These are phyloP conservation scores for Tachina fera DNA, from an alignment of 2,888 invertebrate genomes.

Conservation along the genomic window DNA sequence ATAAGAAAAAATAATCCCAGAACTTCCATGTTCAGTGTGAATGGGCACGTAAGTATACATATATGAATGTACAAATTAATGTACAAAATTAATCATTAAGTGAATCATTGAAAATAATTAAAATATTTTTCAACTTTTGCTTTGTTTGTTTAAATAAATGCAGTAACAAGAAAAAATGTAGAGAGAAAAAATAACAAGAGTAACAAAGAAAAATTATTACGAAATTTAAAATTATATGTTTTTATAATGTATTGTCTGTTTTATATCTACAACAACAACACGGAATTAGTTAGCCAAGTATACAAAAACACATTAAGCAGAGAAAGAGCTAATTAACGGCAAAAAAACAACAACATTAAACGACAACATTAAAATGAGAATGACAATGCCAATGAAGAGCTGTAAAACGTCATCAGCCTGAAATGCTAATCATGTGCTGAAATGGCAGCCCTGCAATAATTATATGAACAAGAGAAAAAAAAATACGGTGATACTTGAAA, in stretches of 20 bases:
- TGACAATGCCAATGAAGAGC: slow-evolving; percentile 26
- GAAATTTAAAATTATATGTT: slow-evolving; percentile 19
- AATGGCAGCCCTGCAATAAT: slow-evolving; percentile 10
- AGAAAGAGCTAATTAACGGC: slow-evolving; percentile 42
- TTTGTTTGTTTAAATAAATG: slow-evolving; percentile 53
- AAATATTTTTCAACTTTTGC: slow-evolving; percentile 57
- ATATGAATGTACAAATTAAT: neutral
- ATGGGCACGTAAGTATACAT: neutral
- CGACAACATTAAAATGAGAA: slow-evolving; percentile 41
- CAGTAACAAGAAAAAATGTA: slow-evolving; percentile 10
- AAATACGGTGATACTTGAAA: slow-evolving; percentile 29
- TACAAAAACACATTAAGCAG: slow-evolving; percentile 28
- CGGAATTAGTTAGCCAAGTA: neutral
- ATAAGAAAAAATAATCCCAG: neutral
- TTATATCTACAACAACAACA: slow-evolving; percentile 9
- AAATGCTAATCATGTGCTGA: slow-evolving; percentile 52
- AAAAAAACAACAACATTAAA: slow-evolving; percentile 3
- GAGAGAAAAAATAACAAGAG: slow-evolving; percentile 22
- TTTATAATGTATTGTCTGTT: too few relatives aligned
- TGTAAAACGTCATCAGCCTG: slow-evolving; percentile 59
- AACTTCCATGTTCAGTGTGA: too few relatives aligned
- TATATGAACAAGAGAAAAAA: neutral
- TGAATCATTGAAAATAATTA: slow-evolving; percentile 68
- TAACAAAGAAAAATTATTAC: slow-evolving; percentile 53
- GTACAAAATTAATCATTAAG: slow-evolving; percentile 58